phyloP scores from a whole-genome alignment of 2,113 vertebrate species.

The Chinchilla lanigera region DNA sequence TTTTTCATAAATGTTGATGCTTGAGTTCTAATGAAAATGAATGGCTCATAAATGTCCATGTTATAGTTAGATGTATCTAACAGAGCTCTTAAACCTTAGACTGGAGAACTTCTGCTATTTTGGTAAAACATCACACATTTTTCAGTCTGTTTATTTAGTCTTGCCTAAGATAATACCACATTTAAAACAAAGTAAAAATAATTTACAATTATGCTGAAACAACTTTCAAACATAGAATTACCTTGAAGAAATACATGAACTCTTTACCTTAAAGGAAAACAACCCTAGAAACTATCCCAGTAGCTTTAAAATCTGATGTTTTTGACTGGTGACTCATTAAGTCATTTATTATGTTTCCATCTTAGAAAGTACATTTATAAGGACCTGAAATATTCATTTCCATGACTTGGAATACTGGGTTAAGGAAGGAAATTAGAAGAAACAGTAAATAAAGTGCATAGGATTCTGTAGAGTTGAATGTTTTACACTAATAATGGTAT shows the following conservation, averaged over 20 bases:
- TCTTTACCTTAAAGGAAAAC: background rate
- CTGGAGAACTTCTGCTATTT: background rate
- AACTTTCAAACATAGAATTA: background rate
- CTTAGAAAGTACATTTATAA: background rate
- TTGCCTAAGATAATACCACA: background rate
- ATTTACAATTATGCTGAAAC: background rate
- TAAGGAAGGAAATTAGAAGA: background rate
- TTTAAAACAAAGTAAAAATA: constrained; percentile 34
- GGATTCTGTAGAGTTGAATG: too few species aligned
- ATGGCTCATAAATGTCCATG: background rate
- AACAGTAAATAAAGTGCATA: background rate
- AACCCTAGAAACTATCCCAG: background rate
- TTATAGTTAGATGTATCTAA: background rate
- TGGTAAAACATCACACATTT: background rate
- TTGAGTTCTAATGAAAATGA: background rate
- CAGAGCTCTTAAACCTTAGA: background rate
- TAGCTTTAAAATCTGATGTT: background rate
- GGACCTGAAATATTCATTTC: background rate
- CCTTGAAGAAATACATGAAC: background rate
- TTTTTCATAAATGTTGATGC: background rate
- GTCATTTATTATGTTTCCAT: background rate
- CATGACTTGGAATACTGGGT: background rate
- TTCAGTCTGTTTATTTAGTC: background rate
- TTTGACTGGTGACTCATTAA: background rate
- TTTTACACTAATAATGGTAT: background rate